Evolutionary conservation across 2,888 invertebrate species (phyloP).

Genomic region (Cenopis cana): DNA sequence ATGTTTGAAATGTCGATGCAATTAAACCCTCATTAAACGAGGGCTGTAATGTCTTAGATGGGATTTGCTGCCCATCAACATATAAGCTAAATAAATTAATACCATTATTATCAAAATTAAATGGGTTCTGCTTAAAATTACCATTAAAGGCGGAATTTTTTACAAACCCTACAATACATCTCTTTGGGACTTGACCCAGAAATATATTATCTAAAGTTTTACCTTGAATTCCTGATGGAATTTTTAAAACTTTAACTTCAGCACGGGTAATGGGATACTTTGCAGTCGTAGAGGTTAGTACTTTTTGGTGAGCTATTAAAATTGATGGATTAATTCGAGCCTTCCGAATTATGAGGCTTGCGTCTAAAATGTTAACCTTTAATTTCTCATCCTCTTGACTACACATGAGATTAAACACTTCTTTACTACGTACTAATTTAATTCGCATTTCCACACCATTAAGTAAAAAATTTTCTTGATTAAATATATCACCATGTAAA

Average conservation of each 20-base stretch:
- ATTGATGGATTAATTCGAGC: conserved; percentile 46
- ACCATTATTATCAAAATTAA: conserved; percentile 17
- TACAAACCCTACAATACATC: conserved; percentile 30
- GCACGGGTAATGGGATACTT: conserved; percentile 19
- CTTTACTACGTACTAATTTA: conserved; percentile 43
- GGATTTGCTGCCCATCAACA: conserved; percentile 19
- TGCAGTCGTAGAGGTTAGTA: conserved; percentile 39
- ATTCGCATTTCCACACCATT: conserved; percentile 43
- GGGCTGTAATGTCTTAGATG: conserved; percentile 45
- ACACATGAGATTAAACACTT: conserved; percentile 40
- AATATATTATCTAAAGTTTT: conserved; percentile 23
- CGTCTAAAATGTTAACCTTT: conserved; percentile 45
- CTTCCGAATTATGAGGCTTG: conserved; percentile 44
- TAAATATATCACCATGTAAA: conserved; percentile 47
- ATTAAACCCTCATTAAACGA: conserved; percentile 40
- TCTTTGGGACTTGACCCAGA: conserved; percentile 46
- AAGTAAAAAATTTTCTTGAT: conserved; percentile 3
- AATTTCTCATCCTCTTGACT: conserved; percentile 37
- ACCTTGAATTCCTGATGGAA: conserved; percentile 18
- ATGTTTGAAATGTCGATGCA: conserved; percentile 34
- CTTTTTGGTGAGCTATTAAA: conserved; percentile 47
- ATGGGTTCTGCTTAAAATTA: conserved; percentile 12
- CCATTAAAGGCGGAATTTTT: conserved; percentile 24
- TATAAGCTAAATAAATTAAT: conserved; percentile 25
- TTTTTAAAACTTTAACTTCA: conserved; percentile 18